Base-by-base conservation (phyloP, 2,113 vertebrate species). In the Phylloscopus trochilus region DNA sequence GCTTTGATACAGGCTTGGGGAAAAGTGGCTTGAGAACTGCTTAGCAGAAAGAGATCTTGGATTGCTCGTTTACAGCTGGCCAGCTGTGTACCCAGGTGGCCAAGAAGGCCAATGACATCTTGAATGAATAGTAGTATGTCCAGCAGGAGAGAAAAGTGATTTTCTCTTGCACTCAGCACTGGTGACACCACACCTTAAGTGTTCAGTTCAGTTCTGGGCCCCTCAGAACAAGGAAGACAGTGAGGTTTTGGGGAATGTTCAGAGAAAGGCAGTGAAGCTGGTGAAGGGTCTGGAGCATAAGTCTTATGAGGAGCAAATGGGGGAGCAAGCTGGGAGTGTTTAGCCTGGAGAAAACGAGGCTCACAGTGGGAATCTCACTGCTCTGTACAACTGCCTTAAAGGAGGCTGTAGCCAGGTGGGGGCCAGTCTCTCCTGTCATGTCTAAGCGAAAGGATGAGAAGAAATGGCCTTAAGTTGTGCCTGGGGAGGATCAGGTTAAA, bases 351-450 rank as follows among this genome's bases (percentile, higher is more conserved):
- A n/a, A 51, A 19, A n/a, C 2, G 11, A 28, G 15, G 24, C 15
- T 59, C 0, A 0, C 0, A 0, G 11, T 1, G 22, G 7, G 6
- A 5, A 30, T 12, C 22, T 59, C 24, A n/a, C 20, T 49, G 9
- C 14, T n/a, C 44, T 81, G 35, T 49, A 58, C 9, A n/a, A n/a
- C 15, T 63, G 3, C 13, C 17, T 27, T 14, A 27, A 53, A 55
- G 58, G 27, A 39, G 23, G 6, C 0, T 19, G 15, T 28, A 41
- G 30, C 30, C 43, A 41, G 13, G 24, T n/a, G 28, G 5, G 10
- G 10, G 3, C 17, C 20, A 56, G 30, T 49, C 60, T 41, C 35
- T 30, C 14, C 5, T 75, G 15, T 30, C 51, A 16, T 41, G 24
- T 49, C 24, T 30, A 16, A 49, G 30, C 49, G 30, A 75, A 30